phyloP scores from a whole-genome alignment of 1,140 invertebrate species.

The Neelides sp. region DNA sequence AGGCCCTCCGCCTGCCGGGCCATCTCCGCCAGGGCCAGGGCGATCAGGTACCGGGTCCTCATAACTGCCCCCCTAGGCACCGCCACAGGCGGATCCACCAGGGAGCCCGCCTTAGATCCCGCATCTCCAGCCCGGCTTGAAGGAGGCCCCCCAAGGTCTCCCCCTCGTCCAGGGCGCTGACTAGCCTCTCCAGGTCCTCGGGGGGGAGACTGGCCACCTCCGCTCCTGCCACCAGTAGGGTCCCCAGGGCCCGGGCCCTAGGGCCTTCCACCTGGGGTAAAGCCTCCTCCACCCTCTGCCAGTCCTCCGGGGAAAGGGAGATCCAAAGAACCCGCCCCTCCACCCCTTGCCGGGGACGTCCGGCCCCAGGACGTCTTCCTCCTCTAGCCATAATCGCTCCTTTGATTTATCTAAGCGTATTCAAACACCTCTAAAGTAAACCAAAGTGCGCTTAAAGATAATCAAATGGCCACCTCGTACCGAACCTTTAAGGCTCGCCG shows the following conservation, averaged over 20 bases:
- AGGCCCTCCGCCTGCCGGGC: neutral
- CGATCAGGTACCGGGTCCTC: neutral
- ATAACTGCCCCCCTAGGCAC: neutral
- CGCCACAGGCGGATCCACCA: neutral
- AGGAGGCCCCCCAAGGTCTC: neutral
- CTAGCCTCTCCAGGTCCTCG: neutral
- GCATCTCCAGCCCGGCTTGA: neutral
- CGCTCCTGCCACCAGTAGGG: neutral
- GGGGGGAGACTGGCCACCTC: neutral
- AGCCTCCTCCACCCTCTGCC: neutral
- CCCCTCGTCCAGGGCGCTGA: neutral
- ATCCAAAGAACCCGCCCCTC: neutral
- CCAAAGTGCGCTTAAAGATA: neutral
- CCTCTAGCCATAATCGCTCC: neutral
- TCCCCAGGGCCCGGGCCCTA: neutral
- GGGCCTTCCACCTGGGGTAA: neutral
- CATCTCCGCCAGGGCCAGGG: neutral
- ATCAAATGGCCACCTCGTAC: neutral
- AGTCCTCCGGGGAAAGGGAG: neutral
- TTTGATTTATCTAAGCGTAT: neutral
- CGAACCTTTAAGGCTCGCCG: neutral
- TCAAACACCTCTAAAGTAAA: neutral
- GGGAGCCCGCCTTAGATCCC: neutral
- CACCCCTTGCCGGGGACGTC: neutral
- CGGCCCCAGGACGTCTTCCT: neutral